Evolutionary conservation across 2,797 vertebrate genomes (phyloP).

Genomic region (Leuciscus waleckii): DNA sequence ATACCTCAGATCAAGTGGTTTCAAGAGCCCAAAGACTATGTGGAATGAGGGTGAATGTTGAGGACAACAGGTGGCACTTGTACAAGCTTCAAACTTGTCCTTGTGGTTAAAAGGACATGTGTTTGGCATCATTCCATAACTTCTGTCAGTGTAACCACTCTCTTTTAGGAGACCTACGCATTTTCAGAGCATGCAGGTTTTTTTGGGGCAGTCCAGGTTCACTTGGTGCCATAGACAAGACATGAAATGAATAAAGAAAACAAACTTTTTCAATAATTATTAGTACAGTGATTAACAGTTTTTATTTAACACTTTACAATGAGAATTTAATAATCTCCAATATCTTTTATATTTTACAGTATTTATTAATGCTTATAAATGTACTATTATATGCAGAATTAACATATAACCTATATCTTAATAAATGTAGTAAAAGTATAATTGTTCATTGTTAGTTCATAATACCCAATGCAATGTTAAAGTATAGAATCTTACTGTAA

Average conservation of each 20-base stretch:
- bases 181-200: not conserved
- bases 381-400: not conserved
- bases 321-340: not conserved
- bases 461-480: not conserved
- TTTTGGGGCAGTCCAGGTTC: not conserved
- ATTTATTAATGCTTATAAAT: not conserved
- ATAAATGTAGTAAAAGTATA: not conserved
- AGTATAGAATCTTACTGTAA: not conserved
- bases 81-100: conserved; percentile 1
- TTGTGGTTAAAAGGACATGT: conserved; percentile 27
- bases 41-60: conserved; percentile 16
- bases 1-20: conserved; percentile 27
- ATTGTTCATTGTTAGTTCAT: not conserved
- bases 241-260: not conserved
- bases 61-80: conserved; percentile 21
- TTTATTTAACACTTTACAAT: not conserved
- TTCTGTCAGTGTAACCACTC: conserved; percentile 39
- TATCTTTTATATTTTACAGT: not conserved
- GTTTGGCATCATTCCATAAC: conserved; percentile 32
- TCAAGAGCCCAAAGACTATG: not conserved
- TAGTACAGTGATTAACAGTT: not conserved
- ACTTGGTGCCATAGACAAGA: not conserved
- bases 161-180: conserved; percentile 1
- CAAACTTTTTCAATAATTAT: not conserved
- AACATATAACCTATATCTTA: not conserved